These are phyloP conservation scores for Sarcoramphus papa DNA, from an alignment of 2,797 vertebrate species.

Conservation along the genomic window DNA sequence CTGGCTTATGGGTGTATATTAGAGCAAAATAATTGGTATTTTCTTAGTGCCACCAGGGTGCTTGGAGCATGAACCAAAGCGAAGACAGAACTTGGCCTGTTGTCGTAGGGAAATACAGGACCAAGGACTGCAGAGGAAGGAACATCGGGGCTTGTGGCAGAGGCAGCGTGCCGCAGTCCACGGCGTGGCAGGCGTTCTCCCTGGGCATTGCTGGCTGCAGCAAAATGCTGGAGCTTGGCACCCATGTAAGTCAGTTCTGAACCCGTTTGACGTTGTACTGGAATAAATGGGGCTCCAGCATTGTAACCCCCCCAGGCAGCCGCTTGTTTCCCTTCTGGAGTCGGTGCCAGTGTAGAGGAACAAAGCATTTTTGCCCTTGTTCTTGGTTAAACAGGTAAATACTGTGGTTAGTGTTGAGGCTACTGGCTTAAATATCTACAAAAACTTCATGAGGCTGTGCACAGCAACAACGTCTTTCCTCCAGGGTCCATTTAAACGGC, in stretches of 20 bases:
- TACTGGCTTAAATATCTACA: background rate
- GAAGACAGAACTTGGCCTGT: background rate
- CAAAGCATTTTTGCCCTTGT: background rate
- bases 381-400: background rate
- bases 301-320: rapidly evolving
- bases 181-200: background rate
- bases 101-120: background rate
- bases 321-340: background rate
- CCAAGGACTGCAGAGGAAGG: background rate
- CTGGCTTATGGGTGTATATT: background rate
- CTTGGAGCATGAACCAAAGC: background rate
- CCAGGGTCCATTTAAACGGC: background rate
- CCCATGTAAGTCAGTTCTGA: background rate
- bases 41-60: background rate
- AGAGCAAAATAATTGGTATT: slow-evolving; percentile 8
- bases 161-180: rapidly evolving
- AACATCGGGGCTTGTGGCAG: background rate
- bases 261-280: background rate
- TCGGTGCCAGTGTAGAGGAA: background rate
- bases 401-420: background rate
- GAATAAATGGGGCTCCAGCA: background rate
- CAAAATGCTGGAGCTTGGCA: background rate
- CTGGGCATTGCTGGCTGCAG: background rate
- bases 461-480: background rate
- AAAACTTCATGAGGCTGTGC: background rate